These are phyloP conservation scores for Clinocottus analis DNA, from an alignment of 2,113 vertebrate species.

Conservation along the genomic window DNA sequence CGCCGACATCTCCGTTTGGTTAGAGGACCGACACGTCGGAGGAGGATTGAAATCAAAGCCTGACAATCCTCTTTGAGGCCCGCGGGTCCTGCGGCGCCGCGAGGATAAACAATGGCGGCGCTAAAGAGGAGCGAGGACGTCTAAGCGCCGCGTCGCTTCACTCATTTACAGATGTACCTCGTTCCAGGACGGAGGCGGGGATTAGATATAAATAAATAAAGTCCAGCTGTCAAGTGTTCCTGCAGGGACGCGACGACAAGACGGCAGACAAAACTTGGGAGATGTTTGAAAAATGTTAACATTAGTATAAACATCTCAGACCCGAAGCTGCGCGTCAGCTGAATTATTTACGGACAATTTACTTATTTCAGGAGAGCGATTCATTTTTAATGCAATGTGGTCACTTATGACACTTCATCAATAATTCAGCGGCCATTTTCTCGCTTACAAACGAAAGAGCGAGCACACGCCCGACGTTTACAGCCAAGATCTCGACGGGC, in stretches of 20 bases:
- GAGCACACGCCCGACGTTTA: background rate
- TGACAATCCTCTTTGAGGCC: conserved; percentile 42
- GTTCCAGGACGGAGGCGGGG: conserved; percentile 7
- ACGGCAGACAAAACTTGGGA: conserved; percentile 51
- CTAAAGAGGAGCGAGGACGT: no score
- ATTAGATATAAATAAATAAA: no score
- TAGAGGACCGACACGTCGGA: conserved; percentile 10
- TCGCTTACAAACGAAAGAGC: conserved; percentile 65
- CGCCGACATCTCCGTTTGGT: conserved; percentile 28
- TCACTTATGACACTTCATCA: conserved; percentile 77
- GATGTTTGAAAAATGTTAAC: conserved; percentile 71
- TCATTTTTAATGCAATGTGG: conserved; percentile 80
- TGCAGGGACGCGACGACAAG: conserved; percentile 52
- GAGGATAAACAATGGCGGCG: conserved; percentile 27
- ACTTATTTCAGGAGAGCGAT: conserved; percentile 79
- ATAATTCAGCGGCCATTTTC: conserved; percentile 71
- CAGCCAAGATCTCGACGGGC: conserved; percentile 46
- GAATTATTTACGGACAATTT: conserved; percentile 81
- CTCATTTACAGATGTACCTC: conserved; percentile 50
- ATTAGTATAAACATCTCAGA: conserved; percentile 78
- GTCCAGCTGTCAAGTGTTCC: conserved; percentile 36
- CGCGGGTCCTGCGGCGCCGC: background rate
- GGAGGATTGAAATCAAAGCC: conserved; percentile 44
- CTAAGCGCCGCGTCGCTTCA: no score
- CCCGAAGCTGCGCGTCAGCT: conserved; percentile 55